phyloP scores from a whole-genome alignment of 2,888 invertebrate species.

The Chymomyza amoena region DNA sequence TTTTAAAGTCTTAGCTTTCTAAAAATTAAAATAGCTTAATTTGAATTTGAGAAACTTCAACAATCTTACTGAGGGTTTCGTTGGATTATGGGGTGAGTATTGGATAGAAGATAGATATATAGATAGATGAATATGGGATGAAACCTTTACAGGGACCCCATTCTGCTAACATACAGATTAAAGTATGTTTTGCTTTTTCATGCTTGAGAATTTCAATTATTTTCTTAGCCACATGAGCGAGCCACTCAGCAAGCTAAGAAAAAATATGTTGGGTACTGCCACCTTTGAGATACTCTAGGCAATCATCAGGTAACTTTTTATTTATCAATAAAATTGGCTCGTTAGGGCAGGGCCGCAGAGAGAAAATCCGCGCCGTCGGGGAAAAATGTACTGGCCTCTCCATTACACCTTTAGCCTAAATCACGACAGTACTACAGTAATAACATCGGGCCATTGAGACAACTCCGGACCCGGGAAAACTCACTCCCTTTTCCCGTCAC shows the following conservation, averaged over 20 bases:
- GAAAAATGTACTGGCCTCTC: too few relatives aligned
- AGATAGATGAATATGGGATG: too few relatives aligned
- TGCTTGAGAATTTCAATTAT: slow-evolving; percentile 69
- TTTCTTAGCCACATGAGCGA: slow-evolving; percentile 64
- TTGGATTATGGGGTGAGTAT: neutral
- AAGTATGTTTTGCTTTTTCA: slow-evolving; percentile 26
- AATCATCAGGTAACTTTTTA: neutral
- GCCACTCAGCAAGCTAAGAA: slow-evolving; percentile 4
- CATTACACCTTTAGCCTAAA: too few relatives aligned
- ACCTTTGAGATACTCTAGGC: neutral
- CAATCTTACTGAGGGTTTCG: neutral
- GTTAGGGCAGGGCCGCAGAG: too few relatives aligned
- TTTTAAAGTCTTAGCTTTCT: neutral
- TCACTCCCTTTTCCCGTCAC: too few relatives aligned
- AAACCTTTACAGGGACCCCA: neutral
- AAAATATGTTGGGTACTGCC: neutral
- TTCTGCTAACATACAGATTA: neutral
- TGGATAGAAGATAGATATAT: too few relatives aligned
- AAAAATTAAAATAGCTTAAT: neutral
- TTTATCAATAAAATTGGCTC: too few relatives aligned
- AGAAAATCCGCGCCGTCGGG: too few relatives aligned
- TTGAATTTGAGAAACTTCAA: slow-evolving; percentile 20
- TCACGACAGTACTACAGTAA: too few relatives aligned
- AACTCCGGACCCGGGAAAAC: too few relatives aligned
- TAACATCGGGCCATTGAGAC: too few relatives aligned